phyloP scores from a whole-genome alignment of 2,797 vertebrate genomes.

The Loriculus beryllinus region DNA sequence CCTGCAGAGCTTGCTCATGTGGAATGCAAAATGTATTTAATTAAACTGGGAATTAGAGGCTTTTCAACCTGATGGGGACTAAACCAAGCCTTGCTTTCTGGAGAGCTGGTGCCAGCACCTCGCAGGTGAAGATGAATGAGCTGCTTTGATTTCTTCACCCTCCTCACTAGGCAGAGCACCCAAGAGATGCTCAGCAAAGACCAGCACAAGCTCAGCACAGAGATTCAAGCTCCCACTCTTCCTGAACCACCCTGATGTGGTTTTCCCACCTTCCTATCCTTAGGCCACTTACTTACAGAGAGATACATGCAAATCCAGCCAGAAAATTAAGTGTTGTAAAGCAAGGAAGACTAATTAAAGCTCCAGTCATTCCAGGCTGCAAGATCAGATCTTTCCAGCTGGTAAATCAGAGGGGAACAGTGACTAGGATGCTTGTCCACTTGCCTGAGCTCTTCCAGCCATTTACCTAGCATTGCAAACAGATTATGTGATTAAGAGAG shows the following conservation, averaged over 20 bases:
- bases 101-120: background rate
- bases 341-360: background rate
- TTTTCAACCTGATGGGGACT: background rate
- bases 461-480: background rate
- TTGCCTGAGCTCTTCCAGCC: background rate
- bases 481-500: background rate
- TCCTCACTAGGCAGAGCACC: background rate
- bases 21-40: background rate
- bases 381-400: background rate
- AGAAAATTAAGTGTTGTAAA: background rate
- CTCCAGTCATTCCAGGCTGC: rapidly evolving
- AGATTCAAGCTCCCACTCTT: background rate
- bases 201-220: background rate
- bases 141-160: background rate
- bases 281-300: background rate
- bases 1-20: background rate
- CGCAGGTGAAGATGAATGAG: background rate
- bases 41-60: background rate
- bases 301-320: background rate
- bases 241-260: background rate
- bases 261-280: background rate
- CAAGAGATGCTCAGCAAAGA: background rate
- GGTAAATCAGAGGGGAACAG: background rate
- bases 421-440: background rate
- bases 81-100: background rate